Evolutionary conservation across 1,140 invertebrate genomes (phyloP), one percentile per base, ranked within the genome.

Genomic region (Drosophila santomea): DNA sequence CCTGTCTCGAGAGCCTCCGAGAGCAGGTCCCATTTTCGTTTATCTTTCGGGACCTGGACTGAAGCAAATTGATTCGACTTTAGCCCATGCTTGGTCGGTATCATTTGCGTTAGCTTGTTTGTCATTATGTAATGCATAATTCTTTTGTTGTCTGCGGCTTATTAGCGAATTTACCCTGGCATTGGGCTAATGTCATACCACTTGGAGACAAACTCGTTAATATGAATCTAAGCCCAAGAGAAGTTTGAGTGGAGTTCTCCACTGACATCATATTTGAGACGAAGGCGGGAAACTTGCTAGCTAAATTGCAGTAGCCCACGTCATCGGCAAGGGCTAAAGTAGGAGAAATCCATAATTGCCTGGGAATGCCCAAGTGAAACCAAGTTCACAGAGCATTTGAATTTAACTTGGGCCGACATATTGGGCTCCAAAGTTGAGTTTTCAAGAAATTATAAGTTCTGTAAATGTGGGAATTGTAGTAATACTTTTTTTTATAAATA

Each of bases 91-190:
- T 56, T 15, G 59, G 28, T 23, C 35, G 57, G 2, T 57, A 38
- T 44, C 66, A 76, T 71, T 83, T 85, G 71, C 57, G 64, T 63
- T 84, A 54, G 66, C 56, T 80, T 4, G 62, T 39, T 80, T 63
- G 74, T 57, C 63, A 74, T 84, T 74, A 86, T 86, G 74, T 84
- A 86, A 78, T 82, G 68, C 68, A 86, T 82, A 85, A 85, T 85
- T 82, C 78, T 71, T 82, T 85, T 88, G 82, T 85, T 85, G 78
- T 82, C 82, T 88, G 68, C 78, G 74, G 58, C 83, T 85, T 72
- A 85, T 85, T 85, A 74, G 82, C 61, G 60, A 71, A 86, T 81
- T 64, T 78, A 62, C 74, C 74, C 82, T 78, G 81, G 61, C 76
- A 85, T 85, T 85, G 74, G 74, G 78, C 51, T 69, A 86, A 85